Base-by-base conservation (phyloP, 1,140 invertebrate species). In the Plodia interpunctella region DNA sequence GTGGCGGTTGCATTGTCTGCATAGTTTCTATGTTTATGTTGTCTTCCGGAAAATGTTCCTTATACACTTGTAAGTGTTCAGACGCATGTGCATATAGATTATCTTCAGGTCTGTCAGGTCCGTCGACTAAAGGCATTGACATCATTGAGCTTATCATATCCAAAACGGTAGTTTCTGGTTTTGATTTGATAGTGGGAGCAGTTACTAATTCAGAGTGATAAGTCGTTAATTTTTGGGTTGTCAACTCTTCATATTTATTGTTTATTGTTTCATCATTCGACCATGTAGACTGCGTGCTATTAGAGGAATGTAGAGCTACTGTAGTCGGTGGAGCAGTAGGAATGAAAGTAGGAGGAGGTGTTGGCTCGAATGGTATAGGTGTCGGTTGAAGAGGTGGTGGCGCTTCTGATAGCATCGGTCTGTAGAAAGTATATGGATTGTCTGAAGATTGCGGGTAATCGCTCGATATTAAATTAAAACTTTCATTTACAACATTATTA, bases 1-100 rank as follows among this genome's bases (percentile, higher is more conserved):
- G 74, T 15, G 87, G 90, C 15, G 90, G 90, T 59, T 87, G 87
- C 86, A 90, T 89, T 18, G 85, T 90, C 77, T 91, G 87, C 86
- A 90, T 89, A 13, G 80, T 76, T 73, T 88, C 80, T 65, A 90
- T 64, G 59, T 80, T 67, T 1, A 60, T 38, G 49, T 38, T 54
- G 30, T 82, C 74, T 56, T 80, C 70, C 2, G 66, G 59, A 15
- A 60, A 53, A 8, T 75, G 72, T 44, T 80, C 73, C 51, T 84
- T 81, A 61, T 70, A 88, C 20, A 88, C 65, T 35, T 88, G 79
- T 44, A 83, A 70, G 62, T 76, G 80, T 58, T 88, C 80, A 60
- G 87, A 84, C 19, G 87, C 85, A 55, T 88, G 81, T 28, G 85
- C 87, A 55, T 88, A 87, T 19, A 88, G 75, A 59, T 81, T 80